These are phyloP conservation scores for Hybognathus amarus DNA, from an alignment of 2,797 vertebrate species.

Conservation along the genomic window DNA sequence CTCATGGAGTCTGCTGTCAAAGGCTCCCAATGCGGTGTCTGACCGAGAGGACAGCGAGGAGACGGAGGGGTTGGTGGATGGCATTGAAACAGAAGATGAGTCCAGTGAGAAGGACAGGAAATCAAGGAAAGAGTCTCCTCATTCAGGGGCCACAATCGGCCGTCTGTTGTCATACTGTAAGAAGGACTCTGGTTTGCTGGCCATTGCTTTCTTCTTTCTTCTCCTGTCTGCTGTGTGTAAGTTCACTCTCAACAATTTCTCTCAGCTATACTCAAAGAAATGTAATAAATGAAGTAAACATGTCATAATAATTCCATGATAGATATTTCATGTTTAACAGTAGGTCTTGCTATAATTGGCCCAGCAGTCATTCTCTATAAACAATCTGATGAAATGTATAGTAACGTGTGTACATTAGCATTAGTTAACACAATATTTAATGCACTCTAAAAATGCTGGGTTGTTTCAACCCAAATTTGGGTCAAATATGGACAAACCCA, in stretches of 20 bases:
- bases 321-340: neutral
- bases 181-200: constrained; percentile 82
- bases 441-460: too few species aligned
- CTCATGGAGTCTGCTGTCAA: constrained; percentile 84
- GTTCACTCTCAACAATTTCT: constrained; percentile 57
- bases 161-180: constrained; percentile 88
- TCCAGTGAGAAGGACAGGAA: constrained; percentile 43
- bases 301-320: neutral
- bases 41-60: constrained; percentile 57
- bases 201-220: constrained; percentile 86
- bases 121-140: constrained; percentile 60
- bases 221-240: constrained; percentile 88
- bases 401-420: neutral
- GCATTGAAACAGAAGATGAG: constrained; percentile 60
- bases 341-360: neutral
- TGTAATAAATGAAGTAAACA: neutral
- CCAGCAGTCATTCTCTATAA: neutral
- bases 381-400: neutral
- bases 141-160: constrained; percentile 86
- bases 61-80: constrained; percentile 68
- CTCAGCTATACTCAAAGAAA: constrained; percentile 1
- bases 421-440: neutral
- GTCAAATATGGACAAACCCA: too few species aligned
- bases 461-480: too few species aligned
- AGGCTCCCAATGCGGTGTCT: constrained; percentile 48